phyloP scores from a whole-genome alignment of 2,113 vertebrate species.

The Tychaedon coryphoeus region DNA sequence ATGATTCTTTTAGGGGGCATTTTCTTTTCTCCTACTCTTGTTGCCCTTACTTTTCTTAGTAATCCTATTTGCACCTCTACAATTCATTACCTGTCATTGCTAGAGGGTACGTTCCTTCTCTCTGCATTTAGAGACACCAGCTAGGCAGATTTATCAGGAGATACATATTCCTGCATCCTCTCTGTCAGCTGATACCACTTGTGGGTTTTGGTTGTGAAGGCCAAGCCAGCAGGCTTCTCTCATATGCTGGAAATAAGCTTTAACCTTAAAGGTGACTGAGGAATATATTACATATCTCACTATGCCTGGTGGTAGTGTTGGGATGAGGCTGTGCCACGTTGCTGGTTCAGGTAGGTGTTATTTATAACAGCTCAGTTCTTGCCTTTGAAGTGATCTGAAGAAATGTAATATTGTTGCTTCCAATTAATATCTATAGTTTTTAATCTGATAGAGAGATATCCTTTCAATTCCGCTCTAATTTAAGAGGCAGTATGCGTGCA shows the following conservation, averaged over 20 bases:
- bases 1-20: neutral
- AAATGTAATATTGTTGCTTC: neutral
- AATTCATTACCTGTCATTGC: neutral
- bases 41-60: neutral
- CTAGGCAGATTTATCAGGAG: neutral
- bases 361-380: neutral
- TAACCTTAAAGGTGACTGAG: neutral
- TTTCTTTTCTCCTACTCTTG: neutral
- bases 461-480: neutral
- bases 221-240: neutral
- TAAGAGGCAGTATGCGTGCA: neutral
- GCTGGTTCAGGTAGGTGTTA: neutral
- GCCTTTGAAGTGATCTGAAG: neutral
- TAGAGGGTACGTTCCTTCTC: neutral
- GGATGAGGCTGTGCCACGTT: neutral
- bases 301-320: neutral
- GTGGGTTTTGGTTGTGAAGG: neutral
- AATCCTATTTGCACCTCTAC: neutral
- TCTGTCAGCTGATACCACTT: neutral
- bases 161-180: neutral
- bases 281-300: neutral
- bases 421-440: neutral
- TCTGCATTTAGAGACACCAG: neutral
- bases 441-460: neutral
- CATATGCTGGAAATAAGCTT: neutral